phyloP scores from a whole-genome alignment of 2,797 vertebrate genomes.

The Parotocinclus haroldoi region DNA sequence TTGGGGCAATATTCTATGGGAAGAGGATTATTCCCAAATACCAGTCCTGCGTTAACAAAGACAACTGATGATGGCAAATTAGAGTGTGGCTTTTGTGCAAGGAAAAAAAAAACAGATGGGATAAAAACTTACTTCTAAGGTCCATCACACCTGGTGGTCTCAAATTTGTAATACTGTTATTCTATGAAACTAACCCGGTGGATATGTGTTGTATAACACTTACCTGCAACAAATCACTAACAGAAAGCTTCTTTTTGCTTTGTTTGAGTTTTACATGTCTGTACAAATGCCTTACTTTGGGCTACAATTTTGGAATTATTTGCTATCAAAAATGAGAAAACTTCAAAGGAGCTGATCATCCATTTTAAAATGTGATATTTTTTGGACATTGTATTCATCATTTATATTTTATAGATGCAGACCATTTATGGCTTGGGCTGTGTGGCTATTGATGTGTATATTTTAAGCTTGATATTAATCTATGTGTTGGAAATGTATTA shows the following conservation, averaged over 20 bases:
- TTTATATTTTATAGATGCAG: background rate
- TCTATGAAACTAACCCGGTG: constrained; percentile 55
- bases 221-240: constrained; percentile 37
- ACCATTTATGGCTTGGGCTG: background rate
- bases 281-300: background rate
- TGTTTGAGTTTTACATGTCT: constrained; percentile 25
- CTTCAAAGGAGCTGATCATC: too few relatives aligned
- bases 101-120: constrained; percentile 54
- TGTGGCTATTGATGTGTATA: background rate
- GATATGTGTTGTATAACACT: constrained; percentile 58
- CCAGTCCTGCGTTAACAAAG: constrained; percentile 78
- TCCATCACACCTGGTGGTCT: constrained; percentile 74
- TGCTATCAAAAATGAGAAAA: background rate
- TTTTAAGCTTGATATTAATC: background rate
- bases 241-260: background rate
- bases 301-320: background rate
- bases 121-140: constrained; percentile 60
- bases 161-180: constrained; percentile 67
- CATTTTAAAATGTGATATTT: too few relatives aligned
- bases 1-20: constrained; percentile 75
- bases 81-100: constrained; percentile 71
- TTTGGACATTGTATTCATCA: background rate
- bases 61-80: constrained; percentile 82
- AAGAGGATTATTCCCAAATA: constrained; percentile 82
- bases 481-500: background rate